Evolutionary conservation across 2,888 invertebrate genomes (phyloP).

Genomic region (Clunio marinus): DNA sequence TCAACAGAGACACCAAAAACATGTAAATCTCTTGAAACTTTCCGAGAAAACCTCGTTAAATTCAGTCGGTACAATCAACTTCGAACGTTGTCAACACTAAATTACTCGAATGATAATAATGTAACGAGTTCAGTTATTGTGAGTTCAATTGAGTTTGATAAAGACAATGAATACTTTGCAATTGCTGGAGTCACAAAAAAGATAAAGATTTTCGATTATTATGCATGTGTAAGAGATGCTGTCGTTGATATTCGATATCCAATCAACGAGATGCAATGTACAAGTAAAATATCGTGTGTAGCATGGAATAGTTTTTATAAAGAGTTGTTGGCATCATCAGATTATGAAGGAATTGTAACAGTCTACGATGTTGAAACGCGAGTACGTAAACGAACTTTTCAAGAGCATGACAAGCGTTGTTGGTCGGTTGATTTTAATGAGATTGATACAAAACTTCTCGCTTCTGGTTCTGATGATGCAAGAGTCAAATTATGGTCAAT

Average conservation of each 20-base stretch:
- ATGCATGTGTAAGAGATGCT: conserved; percentile 74
- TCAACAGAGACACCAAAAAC: conserved; percentile 40
- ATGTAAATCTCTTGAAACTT: conserved; percentile 63
- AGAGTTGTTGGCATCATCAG: conserved; percentile 79
- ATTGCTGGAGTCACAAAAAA: conserved; percentile 93
- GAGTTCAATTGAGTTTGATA: conserved; percentile 92
- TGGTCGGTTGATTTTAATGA: conserved; percentile 96
- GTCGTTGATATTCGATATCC: conserved; percentile 92
- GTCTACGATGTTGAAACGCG: conserved; percentile 87
- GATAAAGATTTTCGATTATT: conserved; percentile 90
- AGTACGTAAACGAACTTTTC: conserved; percentile 66
- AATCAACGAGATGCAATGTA: conserved; percentile 83
- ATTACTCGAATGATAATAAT: conserved; percentile 84
- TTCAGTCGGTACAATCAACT: conserved; percentile 77
- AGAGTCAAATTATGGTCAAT: conserved; percentile 89
- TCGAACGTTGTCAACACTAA: conserved; percentile 77
- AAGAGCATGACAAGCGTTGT: conserved; percentile 91
- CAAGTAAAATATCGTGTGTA: conserved; percentile 90
- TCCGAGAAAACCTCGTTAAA: conserved; percentile 79
- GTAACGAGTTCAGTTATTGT: conserved; percentile 76
- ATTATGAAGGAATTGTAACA: conserved; percentile 90
- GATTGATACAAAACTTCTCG: conserved; percentile 82
- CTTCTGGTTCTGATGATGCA: conserved; percentile 89
- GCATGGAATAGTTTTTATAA: conserved; percentile 93
- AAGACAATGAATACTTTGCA: conserved; percentile 92